Evolutionary conservation across 2,797 vertebrate genomes (phyloP), one percentile per base, ranked within the genome.

Genomic region (Phyllotis vaccarum): DNA sequence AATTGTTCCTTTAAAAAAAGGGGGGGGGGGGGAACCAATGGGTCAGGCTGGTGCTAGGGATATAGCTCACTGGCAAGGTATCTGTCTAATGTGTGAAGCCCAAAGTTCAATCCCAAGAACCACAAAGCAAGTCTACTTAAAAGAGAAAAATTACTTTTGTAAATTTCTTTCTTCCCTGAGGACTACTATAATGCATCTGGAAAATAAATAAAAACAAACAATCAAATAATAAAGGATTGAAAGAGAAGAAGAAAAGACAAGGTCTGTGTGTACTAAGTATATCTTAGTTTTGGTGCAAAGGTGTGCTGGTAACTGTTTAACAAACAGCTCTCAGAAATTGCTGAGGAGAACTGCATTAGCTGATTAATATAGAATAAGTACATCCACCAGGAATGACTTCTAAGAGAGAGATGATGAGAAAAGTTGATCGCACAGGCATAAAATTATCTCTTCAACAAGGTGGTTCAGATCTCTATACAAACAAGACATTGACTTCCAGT

Each of bases 11-110:
- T 64, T 64, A n/a, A n/a, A n/a, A n/a, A n/a, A 12, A 6, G 49
- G 49, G 6, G 49, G 49, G 49, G 6, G 49, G 49, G 49, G 49
- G 49, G 49, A 62, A 76, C 1, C 12, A 62, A 27, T 27, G 40
- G 56, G 6, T 5, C 13, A 24, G n/a, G 54, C 1, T 2, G n/a
- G 52, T 1, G 0, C n/a, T 7, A 37, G 52, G 54, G 1, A 56
- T 22, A 80, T 2, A 68, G 83, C 56, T 64, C 46, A 34, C 34
- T 46, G 81, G 31, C 11, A 31, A 31, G 31, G 29, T 22, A 66
- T 19, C 62, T 49, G 62, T 21, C 34, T 16, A 37, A 29, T 12
- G 49, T 87, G 49, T 31, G 66, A 87, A 40, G 16, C 52, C 10
- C 29, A 40, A 58, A 19, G 52, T 43, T 87, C 66, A 74, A 27